Base-by-base conservation (phyloP, 2,113 vertebrate genomes). In the Seriola rivoliana region DNA sequence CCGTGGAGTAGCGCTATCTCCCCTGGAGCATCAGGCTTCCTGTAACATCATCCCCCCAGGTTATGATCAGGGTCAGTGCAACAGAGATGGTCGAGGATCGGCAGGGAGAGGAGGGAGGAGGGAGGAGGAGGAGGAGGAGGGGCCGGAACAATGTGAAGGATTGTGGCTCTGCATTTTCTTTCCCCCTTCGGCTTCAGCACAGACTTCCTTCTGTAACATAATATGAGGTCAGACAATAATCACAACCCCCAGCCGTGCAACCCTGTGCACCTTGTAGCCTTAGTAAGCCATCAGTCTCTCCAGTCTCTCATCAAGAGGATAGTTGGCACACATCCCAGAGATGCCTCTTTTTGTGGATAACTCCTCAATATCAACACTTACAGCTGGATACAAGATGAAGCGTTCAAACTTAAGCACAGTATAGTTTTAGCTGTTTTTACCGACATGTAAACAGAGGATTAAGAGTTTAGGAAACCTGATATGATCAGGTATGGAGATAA, bases 41-140 rank as follows among this genome's bases (percentile, higher is more conserved):
- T 96, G 94, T 95, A 96, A 97, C 95, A 83, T 89, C 91, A 95
- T 94, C 89, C 93, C 52, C 66, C 73, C 63, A 73, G 85, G 87
- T 80, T 87, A 82, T 86, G 81, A 92, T 92, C 80, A 78, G 92
- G 91, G 88, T 93, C 94, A 85, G 70, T 21, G 81, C 72, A 78
- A 66, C 82, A 88, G 83, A 81, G 84, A 89, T 79, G 84, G 76
- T 80, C 17, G 63, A 84, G 76, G 59, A 89, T 78, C 85, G 34
- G 81, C 72, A 55, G 82, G 29, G 12, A 74, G 78, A 60, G 71
- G 76, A 73, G 54, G 66, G 17, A 29, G 29, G 29, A 29, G 29
- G 77, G 46, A 36, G 32, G 32, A 55, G 34, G 69, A 75, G 50
- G 81, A 70, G 48, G 23, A 75, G 52, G 81, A 70, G 46, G 25